Base-by-base conservation (phyloP, 1,140 invertebrate species). In the Pseudomyrmex flavicornis region DNA sequence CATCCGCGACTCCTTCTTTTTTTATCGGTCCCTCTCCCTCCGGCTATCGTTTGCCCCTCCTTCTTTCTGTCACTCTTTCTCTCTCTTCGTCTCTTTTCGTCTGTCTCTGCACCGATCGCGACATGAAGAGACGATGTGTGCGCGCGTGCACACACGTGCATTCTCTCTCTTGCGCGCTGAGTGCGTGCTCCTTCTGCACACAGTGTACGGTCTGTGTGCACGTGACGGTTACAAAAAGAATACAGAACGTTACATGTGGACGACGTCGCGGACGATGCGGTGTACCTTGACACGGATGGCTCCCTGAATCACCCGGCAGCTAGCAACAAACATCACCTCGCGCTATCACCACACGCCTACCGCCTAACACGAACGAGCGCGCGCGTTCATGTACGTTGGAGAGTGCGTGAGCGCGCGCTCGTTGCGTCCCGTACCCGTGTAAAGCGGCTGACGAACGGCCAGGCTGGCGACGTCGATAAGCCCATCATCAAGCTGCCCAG, bases 241-340 rank as follows among this genome's bases (percentile, higher is more conserved):
- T 89, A 92, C 88, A 92, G 91, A 91, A 92, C 90, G 90, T 93
- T 91, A 92, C 90, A 91, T 92, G 91, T 92, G 92, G 90, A 90
- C 35, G 35, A 35, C 54, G 76, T 70, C 66, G 66, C 66, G 79
- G 89, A 86, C 91, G 92, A 94, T 94, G 93, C 90, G 92, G 94
- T 94, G 93, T 94, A 93, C 94, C 94, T 94, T 94, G 94, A 94
- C 94, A 94, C 92, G 93, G 94, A 94, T 94, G 93, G 91, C 93
- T 94, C 93, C 92, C 93, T 93, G 93, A 94, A 94, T 94, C 92
- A 93, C 90, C 92, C 88, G 88, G 91, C 92, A 88, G 92, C 93
- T 90, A 90, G 91, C 92, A 91, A 92, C 92, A 92, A 92, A 92
- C 90, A 93, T 92, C 91, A 90, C 86, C 88, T 91, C 90, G 91